A percentile compares a stretch with the other conserved stretches of the same genome.
Evolutionary conservation across 2,888 invertebrate species (phyloP).

Genomic region (Panopea generosa): DNA sequence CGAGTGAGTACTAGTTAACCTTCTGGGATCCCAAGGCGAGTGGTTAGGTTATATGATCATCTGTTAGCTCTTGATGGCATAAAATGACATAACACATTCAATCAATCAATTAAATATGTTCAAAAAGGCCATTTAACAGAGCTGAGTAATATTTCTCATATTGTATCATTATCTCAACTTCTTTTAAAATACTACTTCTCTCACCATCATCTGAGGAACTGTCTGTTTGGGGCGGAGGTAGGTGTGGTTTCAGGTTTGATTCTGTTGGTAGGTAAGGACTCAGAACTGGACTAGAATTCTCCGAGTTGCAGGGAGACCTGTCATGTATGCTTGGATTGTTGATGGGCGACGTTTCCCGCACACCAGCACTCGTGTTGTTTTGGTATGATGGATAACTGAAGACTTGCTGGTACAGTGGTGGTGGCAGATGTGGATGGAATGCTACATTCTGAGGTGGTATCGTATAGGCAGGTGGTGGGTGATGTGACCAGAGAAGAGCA

Average conservation of each 20-base stretch:
- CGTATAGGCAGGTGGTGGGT: conserved; percentile 30
- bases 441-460: conserved; percentile 17
- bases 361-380: conserved; percentile 8
- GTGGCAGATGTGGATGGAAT: conserved; percentile 30
- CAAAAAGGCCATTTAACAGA: too few species aligned
- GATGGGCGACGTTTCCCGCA: neutral
- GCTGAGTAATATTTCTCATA: too few species aligned
- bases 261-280: conserved; percentile 63
- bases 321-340: too few species aligned
- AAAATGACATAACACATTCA: too few species aligned
- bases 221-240: conserved; percentile 39
- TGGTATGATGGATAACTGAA: conserved; percentile 9
- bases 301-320: conserved; percentile 68
- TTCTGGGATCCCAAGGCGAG: too few species aligned
- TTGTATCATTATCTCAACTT: too few species aligned
- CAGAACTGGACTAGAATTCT: conserved; percentile 72
- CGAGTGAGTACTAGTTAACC: too few species aligned
- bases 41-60: too few species aligned
- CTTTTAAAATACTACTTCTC: too few species aligned
- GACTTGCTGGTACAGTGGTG: conserved; percentile 9
- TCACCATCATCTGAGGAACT: conserved; percentile 75
- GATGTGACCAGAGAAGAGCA: neutral
- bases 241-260: conserved; percentile 17
- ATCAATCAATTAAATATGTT: too few species aligned
- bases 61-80: too few species aligned